Evolutionary conservation across 2,113 vertebrate species (phyloP).

Genomic region (Lethenteron camtschaticum): DNA sequence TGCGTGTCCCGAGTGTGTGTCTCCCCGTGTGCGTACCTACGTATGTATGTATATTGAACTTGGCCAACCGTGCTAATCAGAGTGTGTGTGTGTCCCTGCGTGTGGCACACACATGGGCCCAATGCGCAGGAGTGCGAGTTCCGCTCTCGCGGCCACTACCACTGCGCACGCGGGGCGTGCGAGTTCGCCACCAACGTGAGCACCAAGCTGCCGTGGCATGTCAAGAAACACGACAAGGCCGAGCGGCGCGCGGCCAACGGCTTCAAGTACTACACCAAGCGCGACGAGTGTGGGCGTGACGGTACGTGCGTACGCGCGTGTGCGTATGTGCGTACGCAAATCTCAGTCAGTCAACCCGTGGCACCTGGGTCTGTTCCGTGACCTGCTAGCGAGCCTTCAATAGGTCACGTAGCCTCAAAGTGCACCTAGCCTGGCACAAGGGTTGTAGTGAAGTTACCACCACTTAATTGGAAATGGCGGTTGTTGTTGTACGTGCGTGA

Average conservation of each 20-base stretch:
- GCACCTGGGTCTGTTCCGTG: no score
- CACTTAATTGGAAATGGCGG: no score
- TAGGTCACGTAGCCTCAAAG: no score
- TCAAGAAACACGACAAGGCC: constrained; percentile 95
- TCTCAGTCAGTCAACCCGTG: constrained; percentile 14
- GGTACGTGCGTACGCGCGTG: constrained; percentile 22
- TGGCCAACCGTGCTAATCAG: no score
- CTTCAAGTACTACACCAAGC: constrained; percentile 96
- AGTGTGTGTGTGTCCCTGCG: no score
- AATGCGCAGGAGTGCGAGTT: constrained; percentile 72
- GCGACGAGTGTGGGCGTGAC: constrained; percentile 71
- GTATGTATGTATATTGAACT: constrained; percentile 10
- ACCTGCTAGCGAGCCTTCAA: no score
- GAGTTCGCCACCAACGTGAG: constrained; percentile 96
- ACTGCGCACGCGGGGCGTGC: constrained; percentile 77
- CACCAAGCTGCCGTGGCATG: constrained; percentile 93
- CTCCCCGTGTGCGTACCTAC: background rate
- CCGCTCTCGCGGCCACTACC: constrained; percentile 92
- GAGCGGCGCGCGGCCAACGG: constrained; percentile 85
- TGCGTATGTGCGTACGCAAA: background rate
- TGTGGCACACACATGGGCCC: no score
- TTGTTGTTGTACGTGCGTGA: no score
- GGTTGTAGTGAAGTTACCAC: no score
- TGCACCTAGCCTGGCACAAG: no score
- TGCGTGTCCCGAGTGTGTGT: no score